phyloP scores from a whole-genome alignment of 2,797 vertebrate species.

The Okamejei kenojei region DNA sequence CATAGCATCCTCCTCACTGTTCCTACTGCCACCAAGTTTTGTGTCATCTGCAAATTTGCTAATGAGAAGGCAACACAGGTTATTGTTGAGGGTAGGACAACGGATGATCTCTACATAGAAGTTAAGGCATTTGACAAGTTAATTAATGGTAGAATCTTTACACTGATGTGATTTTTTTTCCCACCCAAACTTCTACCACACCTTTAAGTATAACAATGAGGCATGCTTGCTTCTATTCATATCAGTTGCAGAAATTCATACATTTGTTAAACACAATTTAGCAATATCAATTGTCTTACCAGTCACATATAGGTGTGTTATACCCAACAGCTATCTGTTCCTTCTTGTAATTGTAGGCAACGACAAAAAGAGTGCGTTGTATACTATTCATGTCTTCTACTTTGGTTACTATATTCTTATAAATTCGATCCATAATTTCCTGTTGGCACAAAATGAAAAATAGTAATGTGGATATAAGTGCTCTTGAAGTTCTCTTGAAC shows the following conservation, averaged over 20 bases:
- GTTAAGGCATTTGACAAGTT: too few relatives aligned
- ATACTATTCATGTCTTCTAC: conserved; percentile 80
- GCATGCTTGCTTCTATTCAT: neutral
- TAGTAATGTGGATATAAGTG: neutral
- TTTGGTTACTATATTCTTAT: conserved; percentile 91
- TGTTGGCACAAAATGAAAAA: conserved; percentile 47
- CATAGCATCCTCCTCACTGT: too few relatives aligned
- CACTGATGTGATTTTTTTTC: neutral
- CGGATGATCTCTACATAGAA: too few relatives aligned
- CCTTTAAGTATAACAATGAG: neutral
- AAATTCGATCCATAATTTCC: conserved; percentile 98
- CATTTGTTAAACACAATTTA: neutral
- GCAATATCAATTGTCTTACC: conserved; percentile 49
- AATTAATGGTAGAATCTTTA: neutral
- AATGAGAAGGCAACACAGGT: too few relatives aligned
- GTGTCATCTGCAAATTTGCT: too few relatives aligned
- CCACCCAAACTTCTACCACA: neutral
- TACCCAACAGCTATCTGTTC: conserved; percentile 79
- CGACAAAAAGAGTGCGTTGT: conserved; percentile 76
- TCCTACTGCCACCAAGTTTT: too few relatives aligned
- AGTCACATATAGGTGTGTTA: conserved; percentile 80
- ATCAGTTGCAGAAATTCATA: neutral
- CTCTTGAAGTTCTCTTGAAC: too few relatives aligned
- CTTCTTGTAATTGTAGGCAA: conserved; percentile 95
- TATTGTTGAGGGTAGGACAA: too few relatives aligned